Evolutionary conservation across 2,888 invertebrate species (phyloP), one percentile per base, ranked within the genome.

Genomic region (Drepanosiphum platanoidis): DNA sequence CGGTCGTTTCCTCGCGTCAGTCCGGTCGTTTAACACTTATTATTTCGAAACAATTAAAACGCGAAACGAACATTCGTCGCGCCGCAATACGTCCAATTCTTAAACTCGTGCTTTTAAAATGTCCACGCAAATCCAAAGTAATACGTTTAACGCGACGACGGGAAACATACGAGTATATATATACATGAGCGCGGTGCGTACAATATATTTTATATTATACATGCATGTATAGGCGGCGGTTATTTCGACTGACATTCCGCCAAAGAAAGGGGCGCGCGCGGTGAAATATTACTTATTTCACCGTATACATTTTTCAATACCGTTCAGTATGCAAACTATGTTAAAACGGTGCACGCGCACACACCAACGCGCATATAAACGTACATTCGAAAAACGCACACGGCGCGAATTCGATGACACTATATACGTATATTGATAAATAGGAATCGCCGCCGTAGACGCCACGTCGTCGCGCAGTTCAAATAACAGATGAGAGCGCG

Each of bases 281-380:
- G 7, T 58, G 52, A 75, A 58, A 75, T 52, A 75, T 75, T 32
- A 74, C 74, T 75, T 58, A 58, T 58, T 58, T 52, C 22, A 22
- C 3, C 5, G n/a, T n/a, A 46, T 1, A 22, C n/a, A 34, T 75
- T 75, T 34, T 58, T 52, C 52, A 34, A 34, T 52, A 75, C n/a
- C 11, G 8, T n/a, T 75, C 75, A 34, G 75, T 75, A 75, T 58
- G 75, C 75, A 74, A 74, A 74, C 74, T n/a, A 52, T 72, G 72
- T 42, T 42, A 46, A 42, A 30, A 72, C 15, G 42, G 39, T 15
- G 42, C 22, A 39, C 52, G 2, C 52, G 3, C 61, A 61, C 27
- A 8, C 61, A 27, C 58, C 8, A 1, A 58, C n/a, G 7, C 7
- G n/a, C 18, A 22, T 58, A 22, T 22, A 58, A 9, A 11, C 5